Evolutionary conservation across 1,140 invertebrate genomes (phyloP).

Genomic region (Potamilus streckersoni): DNA sequence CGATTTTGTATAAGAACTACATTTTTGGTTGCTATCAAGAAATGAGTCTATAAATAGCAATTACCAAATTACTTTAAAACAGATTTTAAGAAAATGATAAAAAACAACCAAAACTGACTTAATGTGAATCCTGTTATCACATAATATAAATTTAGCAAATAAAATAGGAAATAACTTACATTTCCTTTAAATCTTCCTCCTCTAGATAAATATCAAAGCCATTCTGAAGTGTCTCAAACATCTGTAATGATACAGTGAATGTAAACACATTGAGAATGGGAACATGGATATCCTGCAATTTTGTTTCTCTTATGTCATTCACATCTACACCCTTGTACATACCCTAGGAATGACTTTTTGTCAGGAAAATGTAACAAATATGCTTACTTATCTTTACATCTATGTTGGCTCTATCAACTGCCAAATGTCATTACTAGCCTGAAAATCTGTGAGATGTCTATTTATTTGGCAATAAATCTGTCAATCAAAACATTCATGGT

Average conservation of each 20-base stretch:
- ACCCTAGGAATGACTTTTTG: too few relatives aligned
- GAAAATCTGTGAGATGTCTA: too few relatives aligned
- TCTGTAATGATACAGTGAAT: constrained; percentile 30
- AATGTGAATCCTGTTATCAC: neutral
- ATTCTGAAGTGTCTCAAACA: constrained; percentile 44
- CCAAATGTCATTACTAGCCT: too few relatives aligned
- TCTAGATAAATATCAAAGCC: constrained; percentile 46
- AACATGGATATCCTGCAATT: too few relatives aligned
- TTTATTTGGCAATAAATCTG: too few relatives aligned
- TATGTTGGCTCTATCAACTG: too few relatives aligned
- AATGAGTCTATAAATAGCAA: neutral
- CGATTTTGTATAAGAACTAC: constrained; percentile 1
- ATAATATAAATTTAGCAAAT: constrained; percentile 2
- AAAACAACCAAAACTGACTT: constrained; percentile 5
- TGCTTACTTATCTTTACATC: too few relatives aligned
- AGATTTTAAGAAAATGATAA: neutral
- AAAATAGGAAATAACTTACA: constrained; percentile 32
- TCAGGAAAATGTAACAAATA: too few relatives aligned
- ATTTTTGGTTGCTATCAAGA: constrained; percentile 6
- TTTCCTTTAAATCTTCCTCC: constrained; percentile 43
- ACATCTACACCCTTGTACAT: too few relatives aligned
- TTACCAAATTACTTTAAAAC: neutral
- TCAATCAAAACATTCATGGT: too few relatives aligned
- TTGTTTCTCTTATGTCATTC: too few relatives aligned
- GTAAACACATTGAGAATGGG: neutral